These are phyloP conservation scores for Druon quercuslanigerum DNA, from an alignment of 1,140 invertebrate species.

Conservation along the genomic window DNA sequence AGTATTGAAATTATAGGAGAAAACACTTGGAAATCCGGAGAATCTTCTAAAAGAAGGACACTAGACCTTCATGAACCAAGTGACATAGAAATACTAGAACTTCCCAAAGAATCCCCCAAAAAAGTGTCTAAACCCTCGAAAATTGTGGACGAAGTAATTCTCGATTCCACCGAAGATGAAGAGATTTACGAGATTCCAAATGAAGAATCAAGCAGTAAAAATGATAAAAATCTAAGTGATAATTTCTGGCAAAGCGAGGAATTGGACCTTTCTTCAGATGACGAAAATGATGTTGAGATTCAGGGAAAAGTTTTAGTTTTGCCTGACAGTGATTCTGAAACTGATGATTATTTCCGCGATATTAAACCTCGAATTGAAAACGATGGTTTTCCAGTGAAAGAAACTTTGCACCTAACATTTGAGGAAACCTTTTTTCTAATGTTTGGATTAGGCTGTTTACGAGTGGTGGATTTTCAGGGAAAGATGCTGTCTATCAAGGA, in stretches of 20 bases:
- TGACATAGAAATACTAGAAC: conserved; percentile 42
- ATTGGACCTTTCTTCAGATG: conserved; percentile 46
- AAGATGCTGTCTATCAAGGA: conserved; percentile 76
- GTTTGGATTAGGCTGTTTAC: conserved; percentile 84
- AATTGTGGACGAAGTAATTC: conserved; percentile 59
- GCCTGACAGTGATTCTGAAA: conserved; percentile 81
- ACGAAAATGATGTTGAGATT: conserved; percentile 62
- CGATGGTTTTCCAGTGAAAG: conserved; percentile 78
- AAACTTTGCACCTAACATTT: conserved; percentile 81
- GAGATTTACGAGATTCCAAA: conserved; percentile 65
- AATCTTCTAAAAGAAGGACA: neutral
- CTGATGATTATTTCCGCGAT: conserved; percentile 80
- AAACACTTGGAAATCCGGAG: neutral
- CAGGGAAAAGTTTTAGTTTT: conserved; percentile 77
- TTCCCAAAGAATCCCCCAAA: neutral
- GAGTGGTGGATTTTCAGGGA: conserved; percentile 78
- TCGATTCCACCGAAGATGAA: conserved; percentile 67
- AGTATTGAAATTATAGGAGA: neutral
- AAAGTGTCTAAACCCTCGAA: neutral
- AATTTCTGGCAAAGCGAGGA: conserved; percentile 45
- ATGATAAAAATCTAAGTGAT: conserved; percentile 67
- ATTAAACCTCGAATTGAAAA: conserved; percentile 78
- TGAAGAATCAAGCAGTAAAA: conserved; percentile 60
- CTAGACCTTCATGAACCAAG: neutral
- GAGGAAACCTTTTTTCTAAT: conserved; percentile 90